A percentile compares a stretch with the other conserved stretches of the same genome.
Evolutionary conservation across 1,140 invertebrate species (phyloP).

Genomic region (Cylas formicarius): DNA sequence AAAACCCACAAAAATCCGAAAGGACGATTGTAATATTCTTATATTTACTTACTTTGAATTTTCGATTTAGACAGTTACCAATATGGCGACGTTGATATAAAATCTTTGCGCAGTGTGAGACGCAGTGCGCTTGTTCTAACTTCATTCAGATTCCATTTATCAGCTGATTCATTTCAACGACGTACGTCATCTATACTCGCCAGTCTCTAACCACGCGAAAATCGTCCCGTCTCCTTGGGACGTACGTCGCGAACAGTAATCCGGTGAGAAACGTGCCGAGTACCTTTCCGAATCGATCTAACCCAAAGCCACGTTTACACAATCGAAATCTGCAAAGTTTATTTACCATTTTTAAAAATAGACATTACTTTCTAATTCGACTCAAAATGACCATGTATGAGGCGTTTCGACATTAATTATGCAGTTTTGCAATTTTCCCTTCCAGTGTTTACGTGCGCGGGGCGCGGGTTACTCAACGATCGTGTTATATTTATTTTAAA

Average conservation of each 20-base stretch:
- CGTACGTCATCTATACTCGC: background rate
- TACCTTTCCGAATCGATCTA: background rate
- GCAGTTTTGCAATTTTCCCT: no score
- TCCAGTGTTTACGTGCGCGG: no score
- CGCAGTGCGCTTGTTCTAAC: conserved; percentile 11
- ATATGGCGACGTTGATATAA: conserved; percentile 37
- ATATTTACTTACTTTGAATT: conserved; percentile 38
- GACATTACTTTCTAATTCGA: conserved; percentile 1
- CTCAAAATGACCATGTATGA: no score
- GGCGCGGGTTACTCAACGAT: no score
- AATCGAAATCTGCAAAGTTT: background rate
- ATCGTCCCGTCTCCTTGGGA: background rate
- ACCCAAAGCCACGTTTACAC: background rate
- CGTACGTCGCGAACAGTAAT: background rate
- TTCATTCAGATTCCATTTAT: no score
- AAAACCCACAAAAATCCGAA: conserved; percentile 22
- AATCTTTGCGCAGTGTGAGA: conserved; percentile 23
- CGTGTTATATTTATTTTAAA: no score
- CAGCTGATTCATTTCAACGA: background rate
- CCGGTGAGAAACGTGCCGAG: background rate
- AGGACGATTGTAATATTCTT: conserved; percentile 26
- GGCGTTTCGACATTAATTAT: no score
- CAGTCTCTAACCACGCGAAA: background rate
- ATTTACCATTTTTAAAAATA: conserved; percentile 1
- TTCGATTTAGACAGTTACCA: conserved; percentile 36